Evolutionary conservation across 2,888 invertebrate genomes (phyloP), one percentile per base, ranked within the genome.

Genomic region (Perizoma flavofasciatum): DNA sequence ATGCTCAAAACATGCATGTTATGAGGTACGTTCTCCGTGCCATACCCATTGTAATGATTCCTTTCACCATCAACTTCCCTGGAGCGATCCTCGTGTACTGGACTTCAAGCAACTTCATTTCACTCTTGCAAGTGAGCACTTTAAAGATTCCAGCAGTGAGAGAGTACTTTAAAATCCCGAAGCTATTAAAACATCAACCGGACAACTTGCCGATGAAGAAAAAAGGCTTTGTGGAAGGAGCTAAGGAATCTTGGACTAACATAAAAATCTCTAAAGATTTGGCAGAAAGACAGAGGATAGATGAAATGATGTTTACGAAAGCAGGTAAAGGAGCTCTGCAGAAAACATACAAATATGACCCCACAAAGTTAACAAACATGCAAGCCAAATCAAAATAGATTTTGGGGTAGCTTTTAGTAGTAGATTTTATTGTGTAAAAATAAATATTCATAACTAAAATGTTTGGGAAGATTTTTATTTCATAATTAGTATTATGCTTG

Each of bases 1-100:
- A 94, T 4, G 90, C 94, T 3, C 93, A 94, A 76, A 96, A 95
- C 76, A 92, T 95, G 92, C 94, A 94, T 67, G 77, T 94, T 22
- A 94, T 97, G 94, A 96, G 94, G 81, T 96, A 96, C 79, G 86
- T 96, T 4, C 80, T 98, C 3, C 92, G 96, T 63, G 95, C 94
- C 0, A 73, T 98, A 66, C 98, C 98, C 0, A 0, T 98, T 5
- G 69, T 96, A 3, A 95, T 97, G 83, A 94, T 98, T 63, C 97
- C 98, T 0, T 96, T 98, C 75, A 97, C 96, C 6, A 93, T 97
- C 46, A 96, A 96, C 79, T 98, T 98, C 78, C 97, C 98, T 8
- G 95, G 96, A 11, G 98, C 96, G 0, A 95, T 99, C 76, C 92
- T 98, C 46, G 95, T 96, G 39, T 99, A 99, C 80, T 99, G 98